phyloP scores from a whole-genome alignment of 2,888 invertebrate genomes.

The Volucella inanis region DNA sequence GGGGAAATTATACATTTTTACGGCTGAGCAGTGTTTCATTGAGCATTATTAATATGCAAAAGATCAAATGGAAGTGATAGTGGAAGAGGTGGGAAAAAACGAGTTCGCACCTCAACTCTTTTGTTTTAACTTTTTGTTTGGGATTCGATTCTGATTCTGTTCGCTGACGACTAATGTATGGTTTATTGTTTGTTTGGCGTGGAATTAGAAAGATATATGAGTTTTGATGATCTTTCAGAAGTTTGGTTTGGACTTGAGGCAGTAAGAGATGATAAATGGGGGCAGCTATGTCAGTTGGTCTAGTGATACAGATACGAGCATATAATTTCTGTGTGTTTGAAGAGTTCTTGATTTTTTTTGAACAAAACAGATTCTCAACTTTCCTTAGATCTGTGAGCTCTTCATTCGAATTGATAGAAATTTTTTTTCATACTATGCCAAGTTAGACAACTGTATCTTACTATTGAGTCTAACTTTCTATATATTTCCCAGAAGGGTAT shows the following conservation, averaged over 20 bases:
- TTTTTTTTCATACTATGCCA: too few relatives aligned
- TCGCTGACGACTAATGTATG: conserved; percentile 12
- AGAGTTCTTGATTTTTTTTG: neutral
- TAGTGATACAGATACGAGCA: neutral
- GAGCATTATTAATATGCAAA: conserved; percentile 73
- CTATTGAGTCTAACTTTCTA: too few relatives aligned
- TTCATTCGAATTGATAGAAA: too few relatives aligned
- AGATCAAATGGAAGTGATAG: conserved; percentile 46
- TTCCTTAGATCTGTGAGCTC: too few relatives aligned
- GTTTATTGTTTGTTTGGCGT: conserved; percentile 66
- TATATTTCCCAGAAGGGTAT: too few relatives aligned
- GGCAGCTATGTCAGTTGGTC: neutral
- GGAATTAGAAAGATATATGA: conserved; percentile 22
- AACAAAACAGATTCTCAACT: too few relatives aligned
- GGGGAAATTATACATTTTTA: conserved; percentile 65
- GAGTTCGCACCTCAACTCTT: conserved; percentile 61
- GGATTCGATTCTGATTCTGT: neutral
- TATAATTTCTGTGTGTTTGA: conserved; percentile 28
- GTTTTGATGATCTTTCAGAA: conserved; percentile 35
- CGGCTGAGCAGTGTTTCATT: conserved; percentile 62
- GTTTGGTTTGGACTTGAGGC: conserved; percentile 21
- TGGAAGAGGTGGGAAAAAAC: conserved; percentile 36
- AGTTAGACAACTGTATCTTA: too few relatives aligned
- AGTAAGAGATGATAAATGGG: conserved; percentile 22
- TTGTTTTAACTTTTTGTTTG: conserved; percentile 37